Percentiles rank a stretch among this genome's conserved stretches.
These are phyloP conservation scores for Artibeus lituratus DNA, from an alignment of 2,797 vertebrate species.

Conservation along the genomic window DNA sequence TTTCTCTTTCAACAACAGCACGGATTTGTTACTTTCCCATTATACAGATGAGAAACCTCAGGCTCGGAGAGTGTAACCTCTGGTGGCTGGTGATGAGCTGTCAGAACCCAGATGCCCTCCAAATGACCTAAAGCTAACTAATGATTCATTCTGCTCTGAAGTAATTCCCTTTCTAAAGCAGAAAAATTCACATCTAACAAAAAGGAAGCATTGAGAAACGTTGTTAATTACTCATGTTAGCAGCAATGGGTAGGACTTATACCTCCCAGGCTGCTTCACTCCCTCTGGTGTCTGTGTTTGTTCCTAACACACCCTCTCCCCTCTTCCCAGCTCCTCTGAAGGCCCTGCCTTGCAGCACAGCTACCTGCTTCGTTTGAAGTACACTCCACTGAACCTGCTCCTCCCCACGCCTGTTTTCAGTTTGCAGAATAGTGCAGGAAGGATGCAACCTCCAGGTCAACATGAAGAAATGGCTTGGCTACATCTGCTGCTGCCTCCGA, in stretches of 20 bases:
- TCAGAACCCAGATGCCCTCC: not conserved
- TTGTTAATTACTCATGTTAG: not conserved
- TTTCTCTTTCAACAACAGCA: not conserved
- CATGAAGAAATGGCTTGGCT: not conserved
- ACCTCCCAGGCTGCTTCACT: not conserved
- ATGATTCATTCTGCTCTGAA: not conserved
- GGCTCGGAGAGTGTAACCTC: not conserved
- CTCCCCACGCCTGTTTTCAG: not conserved
- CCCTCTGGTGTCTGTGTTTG: not conserved
- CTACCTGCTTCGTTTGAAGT: conserved; percentile 32
- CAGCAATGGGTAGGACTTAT: not conserved
- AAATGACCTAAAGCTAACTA: not conserved
- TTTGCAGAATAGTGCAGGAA: not conserved
- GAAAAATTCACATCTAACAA: not conserved
- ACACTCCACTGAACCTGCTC: not conserved
- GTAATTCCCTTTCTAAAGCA: not conserved
- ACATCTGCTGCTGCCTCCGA: not conserved
- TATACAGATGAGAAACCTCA: not conserved
- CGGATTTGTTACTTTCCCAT: not conserved
- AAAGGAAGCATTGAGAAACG: not conserved
- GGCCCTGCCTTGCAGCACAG: conserved; percentile 27
- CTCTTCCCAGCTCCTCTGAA: not conserved
- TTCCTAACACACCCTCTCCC: not conserved
- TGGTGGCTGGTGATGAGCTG: not conserved
- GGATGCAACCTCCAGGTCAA: not conserved